Conservation (phyloP, 2,797 vertebrate genomes). For the Synaphobranchus kaupii region DNA sequence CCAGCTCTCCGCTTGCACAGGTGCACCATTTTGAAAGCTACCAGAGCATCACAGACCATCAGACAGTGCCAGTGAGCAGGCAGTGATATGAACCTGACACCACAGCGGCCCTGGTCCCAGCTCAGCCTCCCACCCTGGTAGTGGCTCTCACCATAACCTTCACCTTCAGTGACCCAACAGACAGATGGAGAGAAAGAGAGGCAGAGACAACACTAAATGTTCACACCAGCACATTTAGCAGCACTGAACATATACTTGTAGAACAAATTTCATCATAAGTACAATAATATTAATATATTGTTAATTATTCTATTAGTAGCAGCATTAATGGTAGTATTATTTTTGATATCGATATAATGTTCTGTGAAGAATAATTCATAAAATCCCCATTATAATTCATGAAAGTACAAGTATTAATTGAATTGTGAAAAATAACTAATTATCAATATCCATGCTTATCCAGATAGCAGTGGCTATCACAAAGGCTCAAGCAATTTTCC, state of each 20-base stretch:
- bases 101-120: not conserved
- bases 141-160: not conserved
- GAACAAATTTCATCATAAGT: not conserved
- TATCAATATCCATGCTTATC: no score
- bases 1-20: not conserved
- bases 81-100: slow-evolving; percentile 1
- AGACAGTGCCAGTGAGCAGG: not conserved
- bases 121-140: not conserved
- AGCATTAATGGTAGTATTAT: not conserved
- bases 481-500: no score
- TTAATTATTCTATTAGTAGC: not conserved
- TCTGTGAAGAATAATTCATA: no score
- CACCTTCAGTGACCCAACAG: not conserved
- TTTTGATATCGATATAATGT: no score
- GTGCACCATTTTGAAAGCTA: not conserved
- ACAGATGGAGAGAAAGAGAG: not conserved
- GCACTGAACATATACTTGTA: not conserved
- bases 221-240: not conserved
- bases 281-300: not conserved
- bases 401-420: no score
- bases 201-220: no score
- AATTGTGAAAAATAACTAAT: no score
- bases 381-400: no score
- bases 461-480: no score
- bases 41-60: not conserved